Evolutionary conservation across 1,140 invertebrate species (phyloP).

Genomic region (Drosophila bifasciata): DNA sequence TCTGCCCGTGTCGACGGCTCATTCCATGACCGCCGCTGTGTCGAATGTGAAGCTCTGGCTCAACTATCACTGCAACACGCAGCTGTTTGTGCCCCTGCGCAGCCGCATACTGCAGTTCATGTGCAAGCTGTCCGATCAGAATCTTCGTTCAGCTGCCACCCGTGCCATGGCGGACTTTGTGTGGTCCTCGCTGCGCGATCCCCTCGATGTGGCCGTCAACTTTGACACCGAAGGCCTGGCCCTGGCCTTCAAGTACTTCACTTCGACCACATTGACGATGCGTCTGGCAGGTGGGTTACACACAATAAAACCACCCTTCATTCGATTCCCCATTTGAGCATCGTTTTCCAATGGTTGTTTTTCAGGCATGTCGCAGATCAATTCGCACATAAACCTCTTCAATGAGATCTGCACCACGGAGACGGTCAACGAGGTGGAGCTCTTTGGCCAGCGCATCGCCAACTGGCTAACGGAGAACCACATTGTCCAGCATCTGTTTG

Average conservation of each 20-base stretch:
- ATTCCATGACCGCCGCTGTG: slow-evolving; percentile 95
- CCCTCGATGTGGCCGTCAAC: slow-evolving; percentile 92
- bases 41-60: slow-evolving; percentile 97
- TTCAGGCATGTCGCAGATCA: slow-evolving; percentile 95
- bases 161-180: slow-evolving; percentile 97
- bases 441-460: slow-evolving; percentile 92
- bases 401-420: slow-evolving; percentile 95
- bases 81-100: slow-evolving; percentile 93
- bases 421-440: slow-evolving; percentile 92
- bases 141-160: slow-evolving; percentile 92
- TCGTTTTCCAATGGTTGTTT: background rate
- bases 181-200: slow-evolving; percentile 97
- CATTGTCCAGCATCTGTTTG: slow-evolving; percentile 97
- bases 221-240: slow-evolving; percentile 96
- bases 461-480: slow-evolving; percentile 95
- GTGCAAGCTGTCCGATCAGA: slow-evolving; percentile 96
- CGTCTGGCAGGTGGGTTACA: slow-evolving; percentile 87
- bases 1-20: slow-evolving; percentile 93
- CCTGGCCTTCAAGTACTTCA: slow-evolving; percentile 97
- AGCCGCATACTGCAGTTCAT: slow-evolving; percentile 95
- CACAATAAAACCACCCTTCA: background rate
- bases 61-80: slow-evolving; percentile 94
- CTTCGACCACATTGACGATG: slow-evolving; percentile 96
- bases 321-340: background rate
- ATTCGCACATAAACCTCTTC: slow-evolving; percentile 95